Evolutionary conservation across 2,113 vertebrate genomes (phyloP), one percentile per base, ranked within the genome.

Genomic region (Actenoides lindsayi): DNA sequence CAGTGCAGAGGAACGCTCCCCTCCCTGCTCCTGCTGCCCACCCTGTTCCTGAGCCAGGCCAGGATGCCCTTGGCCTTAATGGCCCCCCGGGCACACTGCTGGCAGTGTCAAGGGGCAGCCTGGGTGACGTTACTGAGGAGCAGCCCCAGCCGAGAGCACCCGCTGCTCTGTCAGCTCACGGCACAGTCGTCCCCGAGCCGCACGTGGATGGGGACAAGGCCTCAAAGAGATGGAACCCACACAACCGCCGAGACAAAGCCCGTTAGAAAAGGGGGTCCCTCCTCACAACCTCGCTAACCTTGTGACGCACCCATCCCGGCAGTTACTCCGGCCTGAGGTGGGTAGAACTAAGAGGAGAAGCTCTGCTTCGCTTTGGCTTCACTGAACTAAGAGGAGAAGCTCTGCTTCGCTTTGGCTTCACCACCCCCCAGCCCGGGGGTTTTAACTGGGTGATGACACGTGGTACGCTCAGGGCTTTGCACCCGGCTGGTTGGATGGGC

Each of bases 301-400:
- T 13, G 9, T 4, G 21, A 31, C 2, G 37, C 20, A 53, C 6
- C 16, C 0, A 4, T 46, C 42, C 48, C 28, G 2, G 5, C 4
- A 17, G n/a, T 8, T 33, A 5, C 57, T 60, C 46, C 42, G 39
- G 51, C 11, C 4, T 12, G 21, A 39, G 46, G 42, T 8, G 70
- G 31, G 41, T 14, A 42, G 41, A 42, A 42, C 41, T 42, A 42
- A 15, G 41, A 42, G 41, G 11, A 42, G 24, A 65, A 33, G 11
- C 21, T 51, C 39, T 13, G 16, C 39, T 31, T 39, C 41, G 39
- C 16, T n/a, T n/a, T n/a, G n/a, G n/a, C n/a, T n/a, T n/a, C n/a
- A n/a, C n/a, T n/a, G 41, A 42, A 42, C 41, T 42, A 42, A 15
- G 41, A 42, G 41, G 12, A 42, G 24, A 65, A 33, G 11, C 21